These are phyloP conservation scores for Gari tellinella DNA, from an alignment of 2,888 invertebrate genomes.

Conservation along the genomic window DNA sequence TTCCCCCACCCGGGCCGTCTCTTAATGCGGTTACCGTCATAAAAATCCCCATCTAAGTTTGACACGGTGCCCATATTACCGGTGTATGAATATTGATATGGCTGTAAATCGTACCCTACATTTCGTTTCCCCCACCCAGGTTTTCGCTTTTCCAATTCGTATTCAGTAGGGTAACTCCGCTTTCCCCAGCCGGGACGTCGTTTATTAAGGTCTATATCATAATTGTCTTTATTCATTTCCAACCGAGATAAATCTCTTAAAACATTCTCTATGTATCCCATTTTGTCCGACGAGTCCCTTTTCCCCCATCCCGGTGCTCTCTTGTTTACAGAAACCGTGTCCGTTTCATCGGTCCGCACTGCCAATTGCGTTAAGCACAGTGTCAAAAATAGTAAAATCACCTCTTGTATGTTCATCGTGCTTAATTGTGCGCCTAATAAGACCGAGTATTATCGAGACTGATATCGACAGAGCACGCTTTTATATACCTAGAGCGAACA, in stretches of 20 bases:
- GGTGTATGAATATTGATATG: no score
- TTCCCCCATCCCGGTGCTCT: slow-evolving; percentile 72
- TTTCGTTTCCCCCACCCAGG: slow-evolving; percentile 69
- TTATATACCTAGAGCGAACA: no score
- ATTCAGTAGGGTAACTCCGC: slow-evolving; percentile 42
- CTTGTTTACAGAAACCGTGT: slow-evolving; percentile 52
- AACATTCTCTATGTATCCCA: slow-evolving; percentile 48
- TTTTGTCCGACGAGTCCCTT: slow-evolving; percentile 34
- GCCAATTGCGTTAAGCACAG: slow-evolving; percentile 31
- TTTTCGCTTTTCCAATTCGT: slow-evolving; percentile 58
- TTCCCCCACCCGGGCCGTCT: slow-evolving; percentile 72
- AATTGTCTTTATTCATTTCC: slow-evolving; percentile 54
- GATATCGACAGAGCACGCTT: no score
- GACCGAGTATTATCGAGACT: no score
- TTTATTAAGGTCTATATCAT: slow-evolving; percentile 55
- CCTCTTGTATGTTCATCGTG: slow-evolving; percentile 22
- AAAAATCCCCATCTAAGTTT: slow-evolving; percentile 10
- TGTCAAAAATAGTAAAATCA: slow-evolving; percentile 34
- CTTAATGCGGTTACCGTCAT: slow-evolving; percentile 55
- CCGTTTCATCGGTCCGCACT: slow-evolving; percentile 26
- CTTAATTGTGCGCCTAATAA: no score
- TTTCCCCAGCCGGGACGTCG: slow-evolving; percentile 70
- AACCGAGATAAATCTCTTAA: slow-evolving; percentile 50
- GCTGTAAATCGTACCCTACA: neutral
- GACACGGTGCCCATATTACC: no score